Percentiles rank a stretch among this genome's conserved stretches.
Evolutionary conservation across 2,888 invertebrate genomes (phyloP).

Genomic region (Cyclophora albipunctata): DNA sequence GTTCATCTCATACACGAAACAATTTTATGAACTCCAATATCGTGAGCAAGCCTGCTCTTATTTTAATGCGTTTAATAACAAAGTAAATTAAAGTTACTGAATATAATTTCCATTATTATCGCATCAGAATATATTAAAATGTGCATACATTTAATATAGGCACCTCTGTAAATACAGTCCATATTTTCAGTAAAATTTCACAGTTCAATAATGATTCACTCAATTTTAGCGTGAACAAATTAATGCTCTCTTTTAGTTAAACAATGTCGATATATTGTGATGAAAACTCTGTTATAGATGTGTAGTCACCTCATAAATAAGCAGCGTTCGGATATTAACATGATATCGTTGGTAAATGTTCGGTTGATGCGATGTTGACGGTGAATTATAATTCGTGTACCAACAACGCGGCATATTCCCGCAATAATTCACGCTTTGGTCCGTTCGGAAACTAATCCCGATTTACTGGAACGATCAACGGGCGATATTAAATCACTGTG

Average conservation of each 20-base stretch:
- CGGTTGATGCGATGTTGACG: slow-evolving; percentile 15
- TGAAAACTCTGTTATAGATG: not conserved
- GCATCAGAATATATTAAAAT: too few species aligned
- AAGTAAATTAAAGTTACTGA: too few species aligned
- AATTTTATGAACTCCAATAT: too few species aligned
- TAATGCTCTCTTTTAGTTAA: not conserved
- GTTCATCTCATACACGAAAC: too few species aligned
- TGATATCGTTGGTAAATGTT: slow-evolving; percentile 5
- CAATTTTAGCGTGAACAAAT: too few species aligned
- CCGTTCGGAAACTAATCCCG: slow-evolving; percentile 58
- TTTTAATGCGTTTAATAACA: too few species aligned
- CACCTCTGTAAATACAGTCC: too few species aligned
- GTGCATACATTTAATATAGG: too few species aligned
- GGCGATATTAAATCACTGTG: slow-evolving; percentile 67
- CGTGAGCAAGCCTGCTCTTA: too few species aligned
- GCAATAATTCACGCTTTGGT: slow-evolving; percentile 58
- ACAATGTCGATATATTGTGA: not conserved
- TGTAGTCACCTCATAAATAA: slow-evolving; percentile 16
- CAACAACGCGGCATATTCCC: slow-evolving; percentile 40
- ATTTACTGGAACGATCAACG: slow-evolving; percentile 64
- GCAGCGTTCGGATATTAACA: slow-evolving; percentile 16
- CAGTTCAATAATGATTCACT: too few species aligned
- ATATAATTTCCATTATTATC: too few species aligned
- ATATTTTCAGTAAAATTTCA: too few species aligned
- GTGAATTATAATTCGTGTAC: slow-evolving; percentile 35